Conservation (phyloP, 2,888 invertebrate species). For the Hirtodrosophila duncani region DNA sequence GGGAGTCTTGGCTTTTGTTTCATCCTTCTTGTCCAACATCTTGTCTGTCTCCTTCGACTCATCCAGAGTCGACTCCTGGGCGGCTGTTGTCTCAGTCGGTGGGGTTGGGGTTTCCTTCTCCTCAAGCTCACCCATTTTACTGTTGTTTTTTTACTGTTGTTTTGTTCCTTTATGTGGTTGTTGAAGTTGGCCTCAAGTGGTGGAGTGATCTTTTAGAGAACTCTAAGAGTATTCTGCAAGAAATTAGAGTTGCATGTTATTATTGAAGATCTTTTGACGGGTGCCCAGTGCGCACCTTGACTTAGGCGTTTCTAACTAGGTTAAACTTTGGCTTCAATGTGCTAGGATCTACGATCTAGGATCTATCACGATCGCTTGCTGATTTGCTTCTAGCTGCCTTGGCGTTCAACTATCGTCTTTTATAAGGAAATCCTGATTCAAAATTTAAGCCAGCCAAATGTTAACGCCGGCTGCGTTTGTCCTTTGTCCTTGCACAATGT, state of each 20-base stretch:
- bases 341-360: conserved; percentile 61
- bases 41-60: conserved; percentile 78
- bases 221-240: conserved; percentile 47
- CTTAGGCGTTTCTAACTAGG: conserved; percentile 30
- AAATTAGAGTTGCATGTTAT: background rate
- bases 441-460: conserved; percentile 41
- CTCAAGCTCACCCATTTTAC: conserved; percentile 77
- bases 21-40: conserved; percentile 75
- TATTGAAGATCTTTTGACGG: background rate
- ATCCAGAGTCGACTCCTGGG: conserved; percentile 70
- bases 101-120: conserved; percentile 77
- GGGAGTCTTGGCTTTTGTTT: conserved; percentile 53
- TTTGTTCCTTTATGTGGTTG: conserved; percentile 3
- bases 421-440: conserved; percentile 27
- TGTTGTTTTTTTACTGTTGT: background rate
- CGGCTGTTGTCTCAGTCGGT: conserved; percentile 58
- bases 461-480: conserved; percentile 32
- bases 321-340: conserved; percentile 33
- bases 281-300: conserved; percentile 37
- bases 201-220: conserved; percentile 39
- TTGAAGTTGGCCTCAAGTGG: background rate
- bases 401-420: conserved; percentile 25
- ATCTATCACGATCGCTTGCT: conserved; percentile 72
- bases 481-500: conserved; percentile 20
- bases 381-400: conserved; percentile 55